phyloP scores from a whole-genome alignment of 2,797 vertebrate species.

The Melanotaenia pygmaea region DNA sequence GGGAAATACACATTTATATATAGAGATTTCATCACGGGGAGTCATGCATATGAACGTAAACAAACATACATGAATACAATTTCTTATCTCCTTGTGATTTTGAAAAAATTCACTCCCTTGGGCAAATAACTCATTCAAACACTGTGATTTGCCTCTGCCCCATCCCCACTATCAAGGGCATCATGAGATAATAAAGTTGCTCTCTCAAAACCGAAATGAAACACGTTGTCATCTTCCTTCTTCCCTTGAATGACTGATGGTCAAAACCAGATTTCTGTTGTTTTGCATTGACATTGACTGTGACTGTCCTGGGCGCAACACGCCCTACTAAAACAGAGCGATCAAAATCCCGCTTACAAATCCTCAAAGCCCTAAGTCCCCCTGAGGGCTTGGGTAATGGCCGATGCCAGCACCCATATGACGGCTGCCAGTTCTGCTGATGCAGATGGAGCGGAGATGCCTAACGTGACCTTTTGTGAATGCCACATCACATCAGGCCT shows the following conservation, averaged over 20 bases:
- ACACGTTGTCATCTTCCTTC: conserved; percentile 9
- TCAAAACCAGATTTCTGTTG: conserved; percentile 44
- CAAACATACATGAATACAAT: conserved; percentile 13
- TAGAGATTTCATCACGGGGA: background rate
- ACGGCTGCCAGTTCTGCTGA: conserved; percentile 82
- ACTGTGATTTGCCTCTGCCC: conserved; percentile 1
- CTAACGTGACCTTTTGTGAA: conserved; percentile 98
- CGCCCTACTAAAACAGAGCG: conserved; percentile 55
- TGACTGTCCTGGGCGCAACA: conserved; percentile 21
- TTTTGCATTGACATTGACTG: conserved; percentile 31
- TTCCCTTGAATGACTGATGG: conserved; percentile 34
- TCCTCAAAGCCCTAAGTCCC: conserved; percentile 64
- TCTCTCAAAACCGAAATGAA: conserved; percentile 40
- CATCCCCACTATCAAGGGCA: conserved; percentile 31
- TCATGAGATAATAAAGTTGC: conserved; percentile 48
- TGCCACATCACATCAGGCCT: conserved; percentile 96
- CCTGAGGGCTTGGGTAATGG: conserved; percentile 77
- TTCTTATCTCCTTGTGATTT: conserved; percentile 30
- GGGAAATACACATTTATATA: background rate
- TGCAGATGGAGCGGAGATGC: conserved; percentile 83
- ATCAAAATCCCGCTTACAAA: conserved; percentile 74
- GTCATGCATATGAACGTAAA: background rate
- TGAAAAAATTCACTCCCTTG: conserved; percentile 18
- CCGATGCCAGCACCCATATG: conserved; percentile 83
- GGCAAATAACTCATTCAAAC: conserved; percentile 27